Conservation (phyloP, 2,888 invertebrate species). For the Acronicta aceris region DNA sequence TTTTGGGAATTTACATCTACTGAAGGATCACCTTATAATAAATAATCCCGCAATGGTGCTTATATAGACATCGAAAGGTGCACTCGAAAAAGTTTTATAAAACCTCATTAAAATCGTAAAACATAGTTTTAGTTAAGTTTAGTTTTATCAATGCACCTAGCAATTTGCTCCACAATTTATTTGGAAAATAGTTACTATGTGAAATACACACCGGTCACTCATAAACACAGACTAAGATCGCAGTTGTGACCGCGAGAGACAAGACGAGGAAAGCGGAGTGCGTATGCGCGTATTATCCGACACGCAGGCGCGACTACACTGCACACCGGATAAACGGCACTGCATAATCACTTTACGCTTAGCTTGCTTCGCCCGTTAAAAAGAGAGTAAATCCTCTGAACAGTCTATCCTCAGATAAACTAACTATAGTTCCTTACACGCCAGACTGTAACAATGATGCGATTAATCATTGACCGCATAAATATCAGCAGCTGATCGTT, state of each 20-base stretch:
- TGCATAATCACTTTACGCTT: constrained; percentile 79
- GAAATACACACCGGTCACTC: constrained; percentile 69
- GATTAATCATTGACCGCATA: constrained; percentile 80
- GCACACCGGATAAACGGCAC: constrained; percentile 71
- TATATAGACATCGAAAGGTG: too few relatives aligned
- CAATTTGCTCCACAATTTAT: not conserved
- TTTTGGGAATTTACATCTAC: too few relatives aligned
- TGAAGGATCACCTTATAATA: too few relatives aligned
- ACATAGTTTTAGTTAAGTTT: too few relatives aligned
- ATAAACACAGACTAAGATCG: constrained; percentile 58
- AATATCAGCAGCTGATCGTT: constrained; percentile 79
- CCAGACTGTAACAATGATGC: constrained; percentile 76
- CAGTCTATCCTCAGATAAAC: constrained; percentile 54
- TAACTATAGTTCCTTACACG: constrained; percentile 46
- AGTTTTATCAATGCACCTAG: too few relatives aligned
- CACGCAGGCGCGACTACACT: constrained; percentile 71
- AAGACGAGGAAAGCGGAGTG: constrained; percentile 35
- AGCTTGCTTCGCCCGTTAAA: constrained; percentile 77
- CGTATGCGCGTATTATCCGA: constrained; percentile 71
- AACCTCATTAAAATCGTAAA: too few relatives aligned
- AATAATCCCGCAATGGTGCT: too few relatives aligned
- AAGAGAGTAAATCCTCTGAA: constrained; percentile 59
- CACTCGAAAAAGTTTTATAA: too few relatives aligned
- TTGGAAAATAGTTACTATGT: constrained; percentile 4
- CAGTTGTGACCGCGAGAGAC: constrained; percentile 12